These are phyloP conservation scores for Aythya baeri DNA, from an alignment of 2,113 vertebrate species.

Conservation along the genomic window DNA sequence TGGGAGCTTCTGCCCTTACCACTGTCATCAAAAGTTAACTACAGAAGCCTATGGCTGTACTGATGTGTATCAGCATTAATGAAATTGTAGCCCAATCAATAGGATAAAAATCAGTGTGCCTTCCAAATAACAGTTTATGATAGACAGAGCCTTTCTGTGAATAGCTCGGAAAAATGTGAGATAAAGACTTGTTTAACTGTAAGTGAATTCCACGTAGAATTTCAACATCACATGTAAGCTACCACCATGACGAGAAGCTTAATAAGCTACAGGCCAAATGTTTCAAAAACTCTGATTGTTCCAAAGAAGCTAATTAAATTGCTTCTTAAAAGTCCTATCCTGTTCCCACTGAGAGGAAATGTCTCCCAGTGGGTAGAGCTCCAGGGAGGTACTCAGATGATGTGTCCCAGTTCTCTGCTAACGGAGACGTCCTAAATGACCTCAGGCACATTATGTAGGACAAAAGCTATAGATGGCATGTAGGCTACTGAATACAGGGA, in stretches of 20 bases:
- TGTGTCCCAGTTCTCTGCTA: neutral
- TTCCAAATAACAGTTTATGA: slow-evolving; percentile 3
- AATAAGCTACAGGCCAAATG: neutral
- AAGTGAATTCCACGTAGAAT: neutral
- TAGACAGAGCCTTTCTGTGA: neutral
- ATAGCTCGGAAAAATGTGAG: neutral
- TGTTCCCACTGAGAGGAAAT: slow-evolving; percentile 4
- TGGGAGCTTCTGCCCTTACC: neutral
- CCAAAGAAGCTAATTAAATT: slow-evolving; percentile 5
- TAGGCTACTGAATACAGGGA: neutral
- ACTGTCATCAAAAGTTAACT: neutral
- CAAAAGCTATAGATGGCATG: neutral
- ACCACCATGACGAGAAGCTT: neutral
- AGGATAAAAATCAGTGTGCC: neutral
- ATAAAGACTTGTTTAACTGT: slow-evolving; percentile 7
- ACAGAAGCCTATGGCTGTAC: neutral
- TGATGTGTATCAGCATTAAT: neutral
- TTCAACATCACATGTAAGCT: neutral
- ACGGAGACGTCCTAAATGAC: accelerated
- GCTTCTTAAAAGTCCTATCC: neutral
- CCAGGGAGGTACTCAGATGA: neutral
- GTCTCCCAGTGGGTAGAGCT: neutral
- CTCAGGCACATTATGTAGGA: neutral
- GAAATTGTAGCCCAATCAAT: neutral
- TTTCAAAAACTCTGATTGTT: slow-evolving; percentile 17